phyloP scores from a whole-genome alignment of 2,113 vertebrate genomes.

The Gambusia affinis region DNA sequence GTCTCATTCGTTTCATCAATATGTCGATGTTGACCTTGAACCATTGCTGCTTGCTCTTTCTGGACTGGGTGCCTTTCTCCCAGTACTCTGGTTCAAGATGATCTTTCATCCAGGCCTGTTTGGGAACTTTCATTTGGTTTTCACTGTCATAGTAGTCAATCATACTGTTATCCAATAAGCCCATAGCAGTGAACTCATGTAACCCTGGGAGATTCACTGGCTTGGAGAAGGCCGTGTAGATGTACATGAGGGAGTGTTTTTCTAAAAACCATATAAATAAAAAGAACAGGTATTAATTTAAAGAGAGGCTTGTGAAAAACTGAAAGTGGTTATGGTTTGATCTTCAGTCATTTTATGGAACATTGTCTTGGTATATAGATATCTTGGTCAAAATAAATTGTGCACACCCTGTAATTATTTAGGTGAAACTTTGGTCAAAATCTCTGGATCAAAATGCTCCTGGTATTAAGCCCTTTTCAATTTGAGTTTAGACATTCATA shows the following conservation, averaged over 20 bases:
- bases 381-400: neutral
- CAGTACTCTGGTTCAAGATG: slow-evolving; percentile 43
- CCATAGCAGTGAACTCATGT: slow-evolving; percentile 72
- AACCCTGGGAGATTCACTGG: neutral
- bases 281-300: neutral
- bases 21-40: slow-evolving; percentile 75
- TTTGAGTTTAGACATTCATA: too few species aligned
- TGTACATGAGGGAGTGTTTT: slow-evolving; percentile 65
- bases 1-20: slow-evolving; percentile 45
- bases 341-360: neutral
- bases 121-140: slow-evolving; percentile 14
- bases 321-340: neutral
- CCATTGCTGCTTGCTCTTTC: slow-evolving; percentile 71
- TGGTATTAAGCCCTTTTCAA: neutral
- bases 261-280: slow-evolving; percentile 42
- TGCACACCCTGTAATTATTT: neutral
- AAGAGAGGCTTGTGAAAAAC: neutral
- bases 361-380: neutral
- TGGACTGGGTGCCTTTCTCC: slow-evolving; percentile 61
- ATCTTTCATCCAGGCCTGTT: slow-evolving; percentile 62
- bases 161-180: slow-evolving; percentile 57
- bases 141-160: slow-evolving; percentile 76
- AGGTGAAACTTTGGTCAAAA: neutral
- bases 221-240: slow-evolving; percentile 71
- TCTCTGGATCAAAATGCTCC: too few species aligned